Base-by-base conservation (phyloP, 1,140 invertebrate species). In the Oncopeltus fasciatus region DNA sequence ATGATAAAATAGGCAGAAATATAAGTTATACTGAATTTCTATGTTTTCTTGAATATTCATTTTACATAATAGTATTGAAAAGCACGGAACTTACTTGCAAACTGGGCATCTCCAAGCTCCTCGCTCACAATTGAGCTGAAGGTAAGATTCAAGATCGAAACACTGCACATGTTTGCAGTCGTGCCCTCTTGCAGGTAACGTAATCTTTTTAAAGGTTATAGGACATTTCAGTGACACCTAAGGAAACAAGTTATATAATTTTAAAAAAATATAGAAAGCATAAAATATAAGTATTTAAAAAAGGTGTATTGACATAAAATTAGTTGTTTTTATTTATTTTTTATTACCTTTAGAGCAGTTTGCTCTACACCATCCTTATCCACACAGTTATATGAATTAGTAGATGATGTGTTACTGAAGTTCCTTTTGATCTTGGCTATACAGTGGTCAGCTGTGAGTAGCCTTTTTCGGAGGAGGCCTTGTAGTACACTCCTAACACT, bases 131-230 rank as follows among this genome's bases (percentile, higher is more conserved):
- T 97, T 95, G 63, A 95, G 76, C 75, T 95, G 90, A 68, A 96
- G 80, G 78, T 95, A 96, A 9, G 91, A 93, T 74, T 96, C 92
- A 66, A 96, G 81, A 76, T 97, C 93, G 76, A 96, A 97, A 76
- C 92, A 95, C 72, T 94, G 90, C 78, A 95, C 91, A 75, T 96
- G 93, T 80, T 94, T 95, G 73, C 92, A 96, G 69, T 96, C 92
- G 69, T 94, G 90, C 4, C 92, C 93, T 70, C 93, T 78, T 8
- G 92, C 92, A 57, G 93, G 93, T 71, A 95, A 77, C 60, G 87
- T 88, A 71, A 97, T 95, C 70, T 90, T 84, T 77, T 92, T 91
- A 75, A 88, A 94, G n/a, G 92, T 95, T 61, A 97, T 95, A 49
- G 93, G 92, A 83, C 93, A 96, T 78, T 95, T 95, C 64, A 95